Base-by-base conservation (phyloP, 2,113 vertebrate genomes). In the Ceuthmochares aereus region DNA sequence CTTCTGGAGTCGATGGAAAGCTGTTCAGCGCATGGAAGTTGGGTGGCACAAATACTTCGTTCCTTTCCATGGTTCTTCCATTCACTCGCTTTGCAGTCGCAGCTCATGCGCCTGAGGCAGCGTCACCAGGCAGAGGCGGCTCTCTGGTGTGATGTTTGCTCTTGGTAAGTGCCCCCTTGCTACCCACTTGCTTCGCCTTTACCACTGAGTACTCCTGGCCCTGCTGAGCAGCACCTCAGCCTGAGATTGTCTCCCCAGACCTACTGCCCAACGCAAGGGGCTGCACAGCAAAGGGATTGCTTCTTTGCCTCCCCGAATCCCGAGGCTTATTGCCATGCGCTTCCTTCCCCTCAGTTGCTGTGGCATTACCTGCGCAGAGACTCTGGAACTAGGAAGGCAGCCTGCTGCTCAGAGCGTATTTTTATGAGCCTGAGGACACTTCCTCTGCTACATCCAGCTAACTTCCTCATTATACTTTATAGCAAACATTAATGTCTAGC, bases 381-480 rank as follows among this genome's bases (percentile, higher is more conserved):
- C 25, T n/a, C 15, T 62, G 14, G 10, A 25, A 21, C 7, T 40
- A 40, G 37, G 43, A 74, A 78, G n/a, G 6, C 5, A 21, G 4
- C 59, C 66, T 75, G 10, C 56, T 84, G 26, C 73, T 81, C 60
- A 23, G 52, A 47, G 56, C 12, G 7, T 5, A 47, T 36, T 54
- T 49, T 73, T 67, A 43, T 22, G 52, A 84, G 34, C 47, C 52
- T 22, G 40, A 37, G 10, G 19, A 91, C 12, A 14, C 4, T 91
- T 88, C 45, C 72, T 92, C 42, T 59, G n/a, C 62, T 51, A 7
- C 47, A 70, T 62, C 83, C 90, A 73, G 42, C 75, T 95, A 73
- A 14, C 4, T 91, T 88, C 37, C 72, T 93, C 45, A 68, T 94
- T 96, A 91, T 10, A 30, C 56, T 96, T 93, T 87, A 62, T 21